Conservation (phyloP, 2,888 invertebrate genomes). For the Pachycephus smyrnensis region DNA sequence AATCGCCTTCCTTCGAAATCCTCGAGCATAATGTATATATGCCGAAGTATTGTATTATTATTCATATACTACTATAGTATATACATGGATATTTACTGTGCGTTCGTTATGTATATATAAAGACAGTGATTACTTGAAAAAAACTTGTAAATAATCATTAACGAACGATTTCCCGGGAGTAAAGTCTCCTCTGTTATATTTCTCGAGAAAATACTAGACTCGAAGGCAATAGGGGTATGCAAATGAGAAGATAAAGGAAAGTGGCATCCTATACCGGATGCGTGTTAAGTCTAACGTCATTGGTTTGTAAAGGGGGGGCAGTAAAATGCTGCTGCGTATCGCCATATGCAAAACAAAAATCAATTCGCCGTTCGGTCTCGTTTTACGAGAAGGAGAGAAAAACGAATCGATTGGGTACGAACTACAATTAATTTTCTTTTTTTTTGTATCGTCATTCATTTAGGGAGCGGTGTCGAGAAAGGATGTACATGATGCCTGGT, state of each 20-base stretch:
- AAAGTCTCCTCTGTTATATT: neutral
- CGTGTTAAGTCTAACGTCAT: neutral
- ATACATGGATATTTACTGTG: neutral
- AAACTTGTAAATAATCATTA: neutral
- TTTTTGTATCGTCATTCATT: conserved; percentile 10
- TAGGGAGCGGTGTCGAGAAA: conserved; percentile 64
- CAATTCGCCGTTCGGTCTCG: neutral
- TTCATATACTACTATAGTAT: neutral
- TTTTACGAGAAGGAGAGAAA: neutral
- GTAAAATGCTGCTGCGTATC: neutral
- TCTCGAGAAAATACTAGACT: neutral
- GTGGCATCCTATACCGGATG: neutral
- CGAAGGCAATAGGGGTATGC: neutral
- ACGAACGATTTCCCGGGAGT: neutral
- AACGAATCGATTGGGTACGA: conserved; percentile 11
- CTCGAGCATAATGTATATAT: neutral
- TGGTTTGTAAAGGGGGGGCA: neutral
- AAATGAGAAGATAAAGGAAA: neutral
- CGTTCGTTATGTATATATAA: neutral
- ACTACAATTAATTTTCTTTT: neutral
- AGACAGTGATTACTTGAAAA: neutral
- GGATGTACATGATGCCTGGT: conserved; percentile 65
- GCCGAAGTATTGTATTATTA: neutral
- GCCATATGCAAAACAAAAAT: neutral
- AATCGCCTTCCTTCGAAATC: neutral